These are phyloP conservation scores for Slavum lentiscoides DNA, from an alignment of 2,888 invertebrate species.

Conservation along the genomic window DNA sequence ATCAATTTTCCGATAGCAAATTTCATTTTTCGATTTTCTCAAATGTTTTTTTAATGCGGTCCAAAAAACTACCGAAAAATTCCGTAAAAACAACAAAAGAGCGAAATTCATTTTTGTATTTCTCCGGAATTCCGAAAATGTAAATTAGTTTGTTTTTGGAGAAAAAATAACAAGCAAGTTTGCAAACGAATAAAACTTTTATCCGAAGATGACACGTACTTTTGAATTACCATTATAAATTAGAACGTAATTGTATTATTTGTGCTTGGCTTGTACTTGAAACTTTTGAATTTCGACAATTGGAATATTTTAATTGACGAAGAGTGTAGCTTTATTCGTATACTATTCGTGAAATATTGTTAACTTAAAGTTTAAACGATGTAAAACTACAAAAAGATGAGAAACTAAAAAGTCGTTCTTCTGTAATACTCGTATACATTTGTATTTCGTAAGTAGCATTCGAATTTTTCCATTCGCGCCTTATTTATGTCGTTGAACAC, in stretches of 20 bases:
- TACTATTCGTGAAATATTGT: conserved; percentile 1
- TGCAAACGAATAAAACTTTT: conserved; percentile 18
- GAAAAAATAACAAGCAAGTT: not conserved
- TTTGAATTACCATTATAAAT: conserved; percentile 18
- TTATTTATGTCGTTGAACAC: not conserved
- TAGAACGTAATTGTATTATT: conserved; percentile 18
- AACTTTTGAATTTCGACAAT: conserved; percentile 13
- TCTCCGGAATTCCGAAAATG: not conserved
- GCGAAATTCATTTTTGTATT: too few species aligned
- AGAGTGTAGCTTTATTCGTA: not conserved
- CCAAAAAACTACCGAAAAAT: too few species aligned
- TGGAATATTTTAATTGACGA: conserved; percentile 27
- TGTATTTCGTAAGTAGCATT: not conserved
- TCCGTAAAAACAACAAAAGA: too few species aligned
- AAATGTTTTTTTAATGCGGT: too few species aligned
- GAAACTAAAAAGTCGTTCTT: too few species aligned
- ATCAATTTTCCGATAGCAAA: too few species aligned
- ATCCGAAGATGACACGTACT: not conserved
- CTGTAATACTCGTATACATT: too few species aligned
- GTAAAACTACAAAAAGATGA: not conserved
- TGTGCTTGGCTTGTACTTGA: conserved; percentile 9
- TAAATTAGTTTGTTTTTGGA: not conserved
- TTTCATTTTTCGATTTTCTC: too few species aligned
- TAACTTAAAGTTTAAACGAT: not conserved
- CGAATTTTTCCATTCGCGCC: not conserved